phyloP scores from a whole-genome alignment of 2,113 vertebrate species.

The Daubentonia madagascariensis region DNA sequence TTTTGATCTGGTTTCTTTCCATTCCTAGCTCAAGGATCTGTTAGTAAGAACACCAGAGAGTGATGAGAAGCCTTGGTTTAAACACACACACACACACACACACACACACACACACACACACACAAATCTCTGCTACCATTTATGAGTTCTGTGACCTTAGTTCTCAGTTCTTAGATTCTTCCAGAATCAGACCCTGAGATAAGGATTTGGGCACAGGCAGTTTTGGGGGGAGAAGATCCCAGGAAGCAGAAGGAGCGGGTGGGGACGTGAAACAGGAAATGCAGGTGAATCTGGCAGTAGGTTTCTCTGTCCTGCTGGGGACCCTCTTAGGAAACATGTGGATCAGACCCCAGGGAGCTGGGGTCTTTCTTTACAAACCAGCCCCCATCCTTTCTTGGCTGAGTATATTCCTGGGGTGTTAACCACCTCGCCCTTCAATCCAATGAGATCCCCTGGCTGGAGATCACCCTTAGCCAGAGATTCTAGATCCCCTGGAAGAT shows the following conservation, averaged over 20 bases:
- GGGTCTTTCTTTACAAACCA: neutral
- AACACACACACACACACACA: neutral
- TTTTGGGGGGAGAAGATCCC: neutral
- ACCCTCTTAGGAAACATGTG: rapidly evolving
- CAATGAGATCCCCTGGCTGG: rapidly evolving
- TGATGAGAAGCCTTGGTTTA: neutral
- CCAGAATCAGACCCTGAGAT: neutral
- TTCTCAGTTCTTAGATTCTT: neutral
- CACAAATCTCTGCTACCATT: neutral
- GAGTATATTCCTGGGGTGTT: rapidly evolving
- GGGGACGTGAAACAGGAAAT: neutral
- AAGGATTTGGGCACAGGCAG: neutral
- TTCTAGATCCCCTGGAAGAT: rapidly evolving
- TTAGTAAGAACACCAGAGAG: neutral
- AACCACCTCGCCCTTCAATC: rapidly evolving
- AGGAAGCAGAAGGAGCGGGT: neutral
- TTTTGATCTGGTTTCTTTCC: neutral
- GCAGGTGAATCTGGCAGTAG: too few species aligned
- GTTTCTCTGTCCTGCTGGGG: neutral
- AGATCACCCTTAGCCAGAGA: neutral
- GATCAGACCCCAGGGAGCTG: too few species aligned
- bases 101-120: neutral
- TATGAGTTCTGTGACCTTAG: neutral
- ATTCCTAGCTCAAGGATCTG: neutral
- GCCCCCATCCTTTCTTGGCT: neutral